A percentile compares a stretch with the other conserved stretches of the same genome.
Evolutionary conservation across 2,113 vertebrate genomes (phyloP).

Genomic region (Micronycteris hirsuta): DNA sequence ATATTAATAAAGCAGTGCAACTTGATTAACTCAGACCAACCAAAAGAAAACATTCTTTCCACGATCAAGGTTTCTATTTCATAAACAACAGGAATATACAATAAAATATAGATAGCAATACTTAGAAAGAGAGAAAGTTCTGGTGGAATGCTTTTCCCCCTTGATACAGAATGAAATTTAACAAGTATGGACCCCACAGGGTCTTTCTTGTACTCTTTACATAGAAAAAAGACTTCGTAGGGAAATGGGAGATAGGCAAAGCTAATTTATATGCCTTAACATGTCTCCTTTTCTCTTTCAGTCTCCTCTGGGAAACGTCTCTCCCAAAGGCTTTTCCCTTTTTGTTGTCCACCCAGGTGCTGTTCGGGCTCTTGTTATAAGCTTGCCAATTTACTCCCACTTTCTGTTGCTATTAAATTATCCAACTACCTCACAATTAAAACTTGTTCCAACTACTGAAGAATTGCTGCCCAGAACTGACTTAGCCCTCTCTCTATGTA

Average conservation of each 20-base stretch:
- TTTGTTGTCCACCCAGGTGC: slow-evolving; percentile 14
- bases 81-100: background rate
- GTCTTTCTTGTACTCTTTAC: background rate
- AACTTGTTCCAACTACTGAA: slow-evolving; percentile 32
- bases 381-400: slow-evolving; percentile 24
- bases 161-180: slow-evolving; percentile 10
- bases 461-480: slow-evolving; percentile 34
- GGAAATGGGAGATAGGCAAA: background rate
- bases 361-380: slow-evolving; percentile 28
- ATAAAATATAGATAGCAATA: background rate
- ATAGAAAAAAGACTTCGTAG: background rate
- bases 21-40: background rate
- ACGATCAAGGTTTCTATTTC: background rate
- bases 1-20: slow-evolving; percentile 9
- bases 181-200: background rate
- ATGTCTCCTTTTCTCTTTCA: background rate
- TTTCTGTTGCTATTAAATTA: slow-evolving; percentile 61
- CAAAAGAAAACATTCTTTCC: background rate
- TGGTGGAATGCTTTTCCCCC: background rate
- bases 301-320: background rate
- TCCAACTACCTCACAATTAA: slow-evolving; percentile 51
- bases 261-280: background rate
- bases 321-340: background rate
- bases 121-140: background rate
- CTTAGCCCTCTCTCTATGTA: background rate